These are phyloP conservation scores for Romanogobio albipinnatus DNA, from an alignment of 2,113 vertebrate species.

Conservation along the genomic window DNA sequence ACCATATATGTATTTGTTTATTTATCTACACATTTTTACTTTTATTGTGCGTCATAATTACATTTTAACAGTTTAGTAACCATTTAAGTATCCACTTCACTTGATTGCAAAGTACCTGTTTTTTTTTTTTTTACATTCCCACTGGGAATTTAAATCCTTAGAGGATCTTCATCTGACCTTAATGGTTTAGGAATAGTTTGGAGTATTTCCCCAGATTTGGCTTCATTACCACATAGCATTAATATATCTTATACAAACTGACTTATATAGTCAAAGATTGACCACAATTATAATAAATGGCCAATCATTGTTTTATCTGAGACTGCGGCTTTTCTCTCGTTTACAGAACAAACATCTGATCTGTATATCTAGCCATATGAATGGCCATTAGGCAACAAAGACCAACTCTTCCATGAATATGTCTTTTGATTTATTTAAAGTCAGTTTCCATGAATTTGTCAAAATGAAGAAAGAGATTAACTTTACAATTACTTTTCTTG, in stretches of 20 bases:
- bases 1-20: too few relatives aligned
- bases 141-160: neutral
- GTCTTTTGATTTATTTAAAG: conserved; percentile 26
- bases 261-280: conserved; percentile 2
- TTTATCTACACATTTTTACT: too few relatives aligned
- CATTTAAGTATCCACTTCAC: neutral
- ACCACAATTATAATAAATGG: conserved; percentile 9
- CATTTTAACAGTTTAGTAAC: too few relatives aligned
- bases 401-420: neutral
- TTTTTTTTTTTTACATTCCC: neutral
- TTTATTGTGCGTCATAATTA: too few relatives aligned
- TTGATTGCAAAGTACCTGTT: neutral
- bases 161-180: neutral
- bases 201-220: neutral
- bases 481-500: conserved; percentile 31
- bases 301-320: conserved; percentile 38
- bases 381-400: conserved; percentile 34
- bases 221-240: too few relatives aligned
- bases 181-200: neutral
- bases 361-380: neutral
- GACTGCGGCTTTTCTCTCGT: conserved; percentile 35
- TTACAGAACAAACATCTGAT: conserved; percentile 16
- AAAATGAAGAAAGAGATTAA: conserved; percentile 31
- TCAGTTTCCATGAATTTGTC: conserved; percentile 43
- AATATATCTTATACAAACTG: neutral